Evolutionary conservation across 2,797 vertebrate species (phyloP).

Genomic region (Harpagifer antarcticus): DNA sequence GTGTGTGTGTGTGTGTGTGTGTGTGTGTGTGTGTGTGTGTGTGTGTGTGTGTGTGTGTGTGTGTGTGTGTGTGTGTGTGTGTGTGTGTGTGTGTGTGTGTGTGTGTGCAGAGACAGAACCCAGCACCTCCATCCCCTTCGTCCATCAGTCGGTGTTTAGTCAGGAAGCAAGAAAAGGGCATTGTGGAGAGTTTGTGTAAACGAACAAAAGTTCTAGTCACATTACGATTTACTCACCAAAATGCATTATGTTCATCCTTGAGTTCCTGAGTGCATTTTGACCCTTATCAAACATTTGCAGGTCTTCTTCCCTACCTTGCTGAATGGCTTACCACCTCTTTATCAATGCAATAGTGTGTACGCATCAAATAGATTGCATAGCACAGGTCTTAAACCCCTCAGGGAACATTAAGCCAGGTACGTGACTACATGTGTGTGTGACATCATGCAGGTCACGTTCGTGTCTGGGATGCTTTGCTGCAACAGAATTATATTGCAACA

Average conservation of each 20-base stretch:
- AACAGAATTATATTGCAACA: constrained; percentile 68
- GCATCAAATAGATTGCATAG: not conserved
- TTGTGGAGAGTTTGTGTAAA: not conserved
- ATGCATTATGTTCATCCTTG: not conserved
- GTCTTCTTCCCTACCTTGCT: not conserved
- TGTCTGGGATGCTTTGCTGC: constrained; percentile 54
- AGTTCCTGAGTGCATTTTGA: not conserved
- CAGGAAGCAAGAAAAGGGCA: not conserved
- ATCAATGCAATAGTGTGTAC: not conserved
- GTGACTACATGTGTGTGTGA: constrained; percentile 65
- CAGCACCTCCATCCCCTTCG: too few relatives aligned
- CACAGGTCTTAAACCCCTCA: constrained; percentile 9
- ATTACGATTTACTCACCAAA: not conserved
- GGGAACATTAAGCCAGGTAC: constrained; percentile 37
- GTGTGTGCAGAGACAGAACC: too few relatives aligned
- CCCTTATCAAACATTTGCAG: constrained; percentile 1
- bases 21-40: too few relatives aligned
- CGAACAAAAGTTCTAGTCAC: not conserved
- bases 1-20: too few relatives aligned
- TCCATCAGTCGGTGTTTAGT: too few relatives aligned
- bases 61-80: too few relatives aligned
- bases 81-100: too few relatives aligned
- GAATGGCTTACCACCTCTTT: not conserved
- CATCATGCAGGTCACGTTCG: constrained; percentile 58
- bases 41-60: too few relatives aligned